Percentiles rank a stretch among this genome's conserved stretches.
These are phyloP conservation scores for Drepana arcuata DNA, from an alignment of 1,140 invertebrate genomes.

Conservation along the genomic window DNA sequence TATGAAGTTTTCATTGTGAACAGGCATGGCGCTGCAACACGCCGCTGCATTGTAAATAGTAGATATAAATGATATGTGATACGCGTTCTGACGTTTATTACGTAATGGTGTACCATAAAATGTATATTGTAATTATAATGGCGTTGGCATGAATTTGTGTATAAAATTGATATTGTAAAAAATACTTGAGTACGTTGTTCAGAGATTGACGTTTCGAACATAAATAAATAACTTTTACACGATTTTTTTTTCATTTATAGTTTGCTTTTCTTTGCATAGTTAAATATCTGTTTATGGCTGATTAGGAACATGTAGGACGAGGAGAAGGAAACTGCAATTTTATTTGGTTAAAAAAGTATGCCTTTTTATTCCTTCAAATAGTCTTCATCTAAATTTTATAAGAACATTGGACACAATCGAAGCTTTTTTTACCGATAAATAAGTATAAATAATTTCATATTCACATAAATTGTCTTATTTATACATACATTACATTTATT, in stretches of 20 bases:
- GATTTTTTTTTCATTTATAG: slow-evolving; percentile 19
- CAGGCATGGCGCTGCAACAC: too few relatives aligned
- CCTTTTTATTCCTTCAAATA: slow-evolving; percentile 71
- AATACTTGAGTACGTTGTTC: slow-evolving; percentile 63
- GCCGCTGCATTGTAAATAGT: slow-evolving; percentile 54
- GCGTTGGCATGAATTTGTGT: slow-evolving; percentile 62
- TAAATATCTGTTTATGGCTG: too few relatives aligned
- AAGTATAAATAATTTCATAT: slow-evolving; percentile 73
- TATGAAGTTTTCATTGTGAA: slow-evolving; percentile 40
- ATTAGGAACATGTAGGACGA: too few relatives aligned
- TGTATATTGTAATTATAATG: slow-evolving; percentile 66
- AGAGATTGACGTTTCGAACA: slow-evolving; percentile 62
- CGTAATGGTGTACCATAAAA: slow-evolving; percentile 56
- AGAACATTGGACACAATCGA: slow-evolving; percentile 72
- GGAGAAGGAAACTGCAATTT: slow-evolving; percentile 35
- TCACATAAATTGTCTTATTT: slow-evolving; percentile 70
- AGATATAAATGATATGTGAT: slow-evolving; percentile 54
- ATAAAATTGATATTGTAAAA: slow-evolving; percentile 65
- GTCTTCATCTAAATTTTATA: slow-evolving; percentile 72
- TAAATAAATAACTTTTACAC: slow-evolving; percentile 68
- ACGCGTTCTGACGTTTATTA: slow-evolving; percentile 57
- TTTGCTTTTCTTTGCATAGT: too few relatives aligned
- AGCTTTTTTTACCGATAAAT: slow-evolving; percentile 72
- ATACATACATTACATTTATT: slow-evolving; percentile 71
- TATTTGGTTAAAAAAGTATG: slow-evolving; percentile 71